These are phyloP conservation scores for Colius striatus DNA, from an alignment of 2,113 vertebrate genomes.

Conservation along the genomic window DNA sequence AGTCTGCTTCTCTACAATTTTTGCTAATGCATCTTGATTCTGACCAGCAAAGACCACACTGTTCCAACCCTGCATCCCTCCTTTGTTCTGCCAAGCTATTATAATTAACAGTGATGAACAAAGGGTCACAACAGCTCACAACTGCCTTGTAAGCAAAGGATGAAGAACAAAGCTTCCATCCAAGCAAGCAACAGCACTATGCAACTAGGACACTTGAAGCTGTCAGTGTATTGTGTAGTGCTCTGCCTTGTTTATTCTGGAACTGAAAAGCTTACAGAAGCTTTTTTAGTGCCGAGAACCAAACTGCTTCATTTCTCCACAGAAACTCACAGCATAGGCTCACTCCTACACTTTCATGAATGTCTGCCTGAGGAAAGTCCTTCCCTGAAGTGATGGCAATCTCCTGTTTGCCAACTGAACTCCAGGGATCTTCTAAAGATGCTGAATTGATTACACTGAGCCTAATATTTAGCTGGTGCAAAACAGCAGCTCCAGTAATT, in stretches of 20 bases:
- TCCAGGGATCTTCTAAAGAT: slow-evolving; percentile 23
- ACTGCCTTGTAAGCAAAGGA: slow-evolving; percentile 37
- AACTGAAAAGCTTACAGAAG: slow-evolving; percentile 25
- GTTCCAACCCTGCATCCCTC: slow-evolving; percentile 10
- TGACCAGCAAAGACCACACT: neutral
- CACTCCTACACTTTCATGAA: slow-evolving; percentile 20
- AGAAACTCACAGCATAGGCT: neutral
- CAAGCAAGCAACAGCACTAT: neutral
- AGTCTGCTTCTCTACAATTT: neutral
- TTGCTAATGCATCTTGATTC: neutral
- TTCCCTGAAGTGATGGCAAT: slow-evolving; percentile 30
- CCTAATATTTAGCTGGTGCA: slow-evolving; percentile 31
- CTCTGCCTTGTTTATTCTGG: slow-evolving; percentile 9
- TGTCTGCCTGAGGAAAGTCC: slow-evolving; percentile 15
- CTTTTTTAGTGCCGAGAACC: slow-evolving; percentile 3
- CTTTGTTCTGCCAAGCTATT: slow-evolving; percentile 46
- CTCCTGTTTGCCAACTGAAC: slow-evolving; percentile 57
- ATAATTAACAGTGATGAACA: slow-evolving; percentile 24
- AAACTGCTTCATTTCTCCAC: slow-evolving; percentile 26
- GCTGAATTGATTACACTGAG: slow-evolving; percentile 19
- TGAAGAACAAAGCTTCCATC: slow-evolving; percentile 45
- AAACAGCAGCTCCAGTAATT: neutral
- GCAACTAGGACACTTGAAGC: neutral
- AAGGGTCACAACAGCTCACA: slow-evolving; percentile 45
- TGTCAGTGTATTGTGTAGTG: neutral